These are phyloP conservation scores for Plecturocebus donacophilus DNA, from an alignment of 2,113 vertebrate genomes.

Conservation along the genomic window DNA sequence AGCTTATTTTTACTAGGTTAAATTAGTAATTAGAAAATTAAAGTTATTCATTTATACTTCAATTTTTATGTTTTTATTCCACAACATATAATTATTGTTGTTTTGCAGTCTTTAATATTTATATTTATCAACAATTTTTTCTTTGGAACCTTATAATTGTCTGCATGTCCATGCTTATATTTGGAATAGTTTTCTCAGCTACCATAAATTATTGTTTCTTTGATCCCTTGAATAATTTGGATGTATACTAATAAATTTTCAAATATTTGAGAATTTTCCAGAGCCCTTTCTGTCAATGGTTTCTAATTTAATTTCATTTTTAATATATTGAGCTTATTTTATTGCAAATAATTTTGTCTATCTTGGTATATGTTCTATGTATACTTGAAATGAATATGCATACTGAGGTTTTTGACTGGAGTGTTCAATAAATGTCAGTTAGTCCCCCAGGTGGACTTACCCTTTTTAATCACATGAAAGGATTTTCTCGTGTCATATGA, in stretches of 20 bases:
- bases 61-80: neutral
- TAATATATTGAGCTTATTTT: neutral
- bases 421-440: neutral
- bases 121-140: neutral
- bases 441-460: neutral
- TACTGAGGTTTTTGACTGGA: neutral
- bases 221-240: neutral
- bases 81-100: neutral
- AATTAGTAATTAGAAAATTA: too few relatives aligned
- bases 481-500: too few relatives aligned
- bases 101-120: neutral
- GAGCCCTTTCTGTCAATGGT: neutral
- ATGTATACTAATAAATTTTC: neutral
- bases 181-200: neutral
- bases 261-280: conserved; percentile 6
- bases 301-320: neutral
- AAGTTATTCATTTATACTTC: neutral
- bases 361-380: neutral
- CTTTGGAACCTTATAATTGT: neutral
- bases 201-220: neutral
- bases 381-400: neutral
- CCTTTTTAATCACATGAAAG: neutral
- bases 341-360: neutral
- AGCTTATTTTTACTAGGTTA: neutral
- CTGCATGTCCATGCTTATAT: neutral